A percentile compares a stretch with the other conserved stretches of the same genome.
phyloP scores from a whole-genome alignment of 2,888 invertebrate species.

The Nysson spinosus region DNA sequence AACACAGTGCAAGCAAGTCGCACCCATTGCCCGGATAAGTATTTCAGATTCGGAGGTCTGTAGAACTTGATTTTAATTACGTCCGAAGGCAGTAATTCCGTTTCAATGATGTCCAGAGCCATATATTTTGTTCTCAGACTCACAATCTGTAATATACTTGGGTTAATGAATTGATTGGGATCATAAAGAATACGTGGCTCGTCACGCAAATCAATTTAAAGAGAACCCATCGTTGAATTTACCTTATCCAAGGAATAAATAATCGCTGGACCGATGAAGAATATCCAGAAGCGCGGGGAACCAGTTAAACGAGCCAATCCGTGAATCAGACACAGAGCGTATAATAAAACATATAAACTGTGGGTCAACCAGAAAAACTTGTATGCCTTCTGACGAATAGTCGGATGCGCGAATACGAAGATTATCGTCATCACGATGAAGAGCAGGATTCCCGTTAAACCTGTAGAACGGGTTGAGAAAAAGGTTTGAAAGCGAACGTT shows the following conservation, averaged over 20 bases:
- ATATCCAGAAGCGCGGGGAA: slow-evolving; percentile 95
- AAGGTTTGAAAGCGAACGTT: too few species aligned
- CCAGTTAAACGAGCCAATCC: slow-evolving; percentile 95
- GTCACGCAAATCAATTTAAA: background rate
- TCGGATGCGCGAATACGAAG: slow-evolving; percentile 97
- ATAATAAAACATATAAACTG: slow-evolving; percentile 91
- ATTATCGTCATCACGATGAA: slow-evolving; percentile 96
- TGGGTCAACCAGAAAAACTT: slow-evolving; percentile 98
- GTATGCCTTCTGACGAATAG: slow-evolving; percentile 94
- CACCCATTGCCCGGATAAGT: slow-evolving; percentile 96
- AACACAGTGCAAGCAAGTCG: slow-evolving; percentile 94
- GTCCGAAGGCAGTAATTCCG: slow-evolving; percentile 94
- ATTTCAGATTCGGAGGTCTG: slow-evolving; percentile 95
- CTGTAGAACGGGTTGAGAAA: slow-evolving; percentile 76
- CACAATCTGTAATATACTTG: slow-evolving; percentile 85
- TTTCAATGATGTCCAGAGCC: slow-evolving; percentile 94
- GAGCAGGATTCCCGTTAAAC: slow-evolving; percentile 90
- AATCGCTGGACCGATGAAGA: slow-evolving; percentile 93
- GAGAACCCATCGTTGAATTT: slow-evolving; percentile 29
- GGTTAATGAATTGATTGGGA: background rate
- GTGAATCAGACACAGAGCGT: slow-evolving; percentile 91
- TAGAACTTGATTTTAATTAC: slow-evolving; percentile 97
- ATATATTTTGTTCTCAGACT: slow-evolving; percentile 93
- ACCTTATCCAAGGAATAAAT: slow-evolving; percentile 94
- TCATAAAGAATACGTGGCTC: background rate